phyloP scores from a whole-genome alignment of 1,140 invertebrate genomes.

The Nephila pilipes region DNA sequence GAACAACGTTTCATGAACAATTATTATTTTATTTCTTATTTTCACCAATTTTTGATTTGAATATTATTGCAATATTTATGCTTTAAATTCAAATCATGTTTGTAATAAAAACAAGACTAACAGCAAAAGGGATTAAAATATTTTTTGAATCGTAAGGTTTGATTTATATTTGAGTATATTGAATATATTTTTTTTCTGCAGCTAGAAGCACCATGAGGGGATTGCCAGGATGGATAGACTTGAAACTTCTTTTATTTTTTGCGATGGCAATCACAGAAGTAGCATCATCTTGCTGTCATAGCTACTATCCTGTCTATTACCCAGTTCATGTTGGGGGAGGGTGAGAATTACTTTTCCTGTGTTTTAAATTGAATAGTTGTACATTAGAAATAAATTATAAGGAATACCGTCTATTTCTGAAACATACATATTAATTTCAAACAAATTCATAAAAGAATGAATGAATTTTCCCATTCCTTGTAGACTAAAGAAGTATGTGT shows the following conservation, averaged over 20 bases:
- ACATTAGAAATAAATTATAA: background rate
- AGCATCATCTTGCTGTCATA: background rate
- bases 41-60: no score
- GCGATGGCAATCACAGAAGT: background rate
- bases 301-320: conserved; percentile 59
- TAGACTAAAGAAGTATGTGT: background rate
- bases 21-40: no score
- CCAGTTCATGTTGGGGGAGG: conserved; percentile 61
- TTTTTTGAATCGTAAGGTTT: background rate
- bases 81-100: no score
- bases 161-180: background rate
- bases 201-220: background rate
- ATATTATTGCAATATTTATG: no score
- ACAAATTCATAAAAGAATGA: background rate
- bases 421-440: background rate
- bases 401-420: background rate
- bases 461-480: background rate
- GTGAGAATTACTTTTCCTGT: background rate
- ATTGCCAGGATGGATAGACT: conserved; percentile 7
- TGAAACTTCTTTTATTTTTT: conserved; percentile 20
- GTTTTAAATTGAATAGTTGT: no score
- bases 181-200: background rate
- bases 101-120: no score
- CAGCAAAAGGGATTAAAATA: background rate
- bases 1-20: no score